Evolutionary conservation across 1,140 invertebrate genomes (phyloP), one percentile per base, ranked within the genome.

Genomic region (Drosophila paulistorum): DNA sequence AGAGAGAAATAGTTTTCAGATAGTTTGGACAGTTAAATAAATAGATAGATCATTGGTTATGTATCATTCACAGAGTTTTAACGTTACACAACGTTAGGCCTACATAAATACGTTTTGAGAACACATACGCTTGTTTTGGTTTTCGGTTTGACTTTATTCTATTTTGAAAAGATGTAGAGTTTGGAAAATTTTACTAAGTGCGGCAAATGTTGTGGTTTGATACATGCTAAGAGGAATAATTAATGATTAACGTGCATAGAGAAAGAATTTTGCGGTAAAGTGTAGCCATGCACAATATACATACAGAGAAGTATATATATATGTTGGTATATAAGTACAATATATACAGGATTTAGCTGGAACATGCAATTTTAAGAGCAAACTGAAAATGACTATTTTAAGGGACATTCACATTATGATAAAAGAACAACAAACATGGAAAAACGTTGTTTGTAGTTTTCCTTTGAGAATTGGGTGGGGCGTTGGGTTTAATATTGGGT

Each of bases 71-170:
- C 70, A 73, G 61, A 58, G 61, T 76, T 72, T n/a, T 20, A 48
- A 48, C 17, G 45, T 48, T 20, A 17, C 14, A 48, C 1, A 67
- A 48, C 35, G 11, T 59, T 64, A 71, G 58, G 71, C 68, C 74
- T 73, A 79, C 73, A 37, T 17, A 35, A 7, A 35, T 58, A 58
- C 7, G 14, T 35, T 70, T 87, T 89, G 84, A 89, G 84, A 89
- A 89, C 84, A 89, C 82, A 86, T 81, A 89, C 71, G 65, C 67
- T 84, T 20, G 10, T 17, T 59, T 59, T 68, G 37, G 37, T 57
- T 35, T 51, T 62, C 41, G 17, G 20, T 45, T 14, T 51, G 17
- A 23, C 1, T 20, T 23, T 51, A 10, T 51, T 48, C 45, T 48
- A 17, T 20, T 51, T 33, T 41, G n/a, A 3, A 39, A n/a, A 39